phyloP scores from a whole-genome alignment of 2,797 vertebrate genomes.

The Hephaestus fuliginosus region DNA sequence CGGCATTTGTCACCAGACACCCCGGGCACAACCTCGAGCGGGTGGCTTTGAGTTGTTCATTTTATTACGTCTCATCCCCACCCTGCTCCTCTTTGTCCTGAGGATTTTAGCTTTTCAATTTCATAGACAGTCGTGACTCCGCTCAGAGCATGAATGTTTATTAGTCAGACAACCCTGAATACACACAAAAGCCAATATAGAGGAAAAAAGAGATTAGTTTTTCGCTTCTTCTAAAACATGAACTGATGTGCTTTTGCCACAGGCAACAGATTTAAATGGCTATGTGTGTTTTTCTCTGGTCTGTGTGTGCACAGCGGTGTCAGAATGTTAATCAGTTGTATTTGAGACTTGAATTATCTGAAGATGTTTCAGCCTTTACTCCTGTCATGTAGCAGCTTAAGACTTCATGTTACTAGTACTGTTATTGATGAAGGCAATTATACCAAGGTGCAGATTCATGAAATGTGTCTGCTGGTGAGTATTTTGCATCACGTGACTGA shows the following conservation, averaged over 20 bases:
- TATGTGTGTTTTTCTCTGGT: slow-evolving; percentile 30
- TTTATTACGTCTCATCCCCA: slow-evolving; percentile 54
- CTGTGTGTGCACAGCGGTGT: slow-evolving; percentile 1
- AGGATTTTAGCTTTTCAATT: slow-evolving; percentile 60
- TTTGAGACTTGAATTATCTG: slow-evolving; percentile 38
- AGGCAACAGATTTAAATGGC: slow-evolving; percentile 48
- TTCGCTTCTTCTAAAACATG: slow-evolving; percentile 55
- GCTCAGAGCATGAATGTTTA: slow-evolving; percentile 59
- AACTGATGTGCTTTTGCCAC: slow-evolving; percentile 39
- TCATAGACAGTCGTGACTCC: slow-evolving; percentile 48
- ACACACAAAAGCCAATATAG: slow-evolving; percentile 45
- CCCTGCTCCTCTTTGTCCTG: slow-evolving; percentile 46
- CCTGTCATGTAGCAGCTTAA: not conserved
- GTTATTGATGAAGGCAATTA: not conserved
- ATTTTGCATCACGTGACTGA: not conserved
- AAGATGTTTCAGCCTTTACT: slow-evolving; percentile 28
- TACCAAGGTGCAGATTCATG: not conserved
- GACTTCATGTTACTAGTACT: not conserved
- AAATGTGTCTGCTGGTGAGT: not conserved
- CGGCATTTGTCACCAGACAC: slow-evolving; percentile 57
- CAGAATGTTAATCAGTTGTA: slow-evolving; percentile 46
- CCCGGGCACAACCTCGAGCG: slow-evolving; percentile 31
- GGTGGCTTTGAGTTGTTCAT: slow-evolving; percentile 35
- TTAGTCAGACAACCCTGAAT: slow-evolving; percentile 40
- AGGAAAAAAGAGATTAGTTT: slow-evolving; percentile 43